Conservation (phyloP, 2,888 invertebrate genomes). For the Torymus tubicola region DNA sequence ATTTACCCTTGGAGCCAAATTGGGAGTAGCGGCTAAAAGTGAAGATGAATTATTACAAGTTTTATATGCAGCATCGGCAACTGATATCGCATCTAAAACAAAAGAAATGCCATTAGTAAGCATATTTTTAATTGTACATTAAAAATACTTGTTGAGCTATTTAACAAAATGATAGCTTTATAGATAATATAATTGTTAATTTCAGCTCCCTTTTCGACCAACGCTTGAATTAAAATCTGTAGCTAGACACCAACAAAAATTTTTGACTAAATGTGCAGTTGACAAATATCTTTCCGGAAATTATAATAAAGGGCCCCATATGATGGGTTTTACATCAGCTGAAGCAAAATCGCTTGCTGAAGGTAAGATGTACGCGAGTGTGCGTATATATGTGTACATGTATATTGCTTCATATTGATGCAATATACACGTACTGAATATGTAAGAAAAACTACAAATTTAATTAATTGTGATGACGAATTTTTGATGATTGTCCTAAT, state of each 20-base stretch:
- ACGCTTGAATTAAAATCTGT: too few relatives aligned
- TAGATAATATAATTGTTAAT: too few relatives aligned
- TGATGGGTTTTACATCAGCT: conserved; percentile 76
- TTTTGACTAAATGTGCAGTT: conserved; percentile 76
- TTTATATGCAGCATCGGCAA: conserved; percentile 52
- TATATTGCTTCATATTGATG: too few relatives aligned
- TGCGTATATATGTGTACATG: too few relatives aligned
- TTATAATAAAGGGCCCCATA: conserved; percentile 77
- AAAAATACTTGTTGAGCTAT: too few relatives aligned
- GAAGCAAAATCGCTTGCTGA: conserved; percentile 39
- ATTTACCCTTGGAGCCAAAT: not conserved
- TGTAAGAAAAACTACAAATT: too few relatives aligned
- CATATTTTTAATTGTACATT: not conserved
- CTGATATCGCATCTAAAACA: conserved; percentile 49
- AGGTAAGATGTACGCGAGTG: too few relatives aligned
- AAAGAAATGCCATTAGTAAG: not conserved
- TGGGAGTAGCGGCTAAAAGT: conserved; percentile 23
- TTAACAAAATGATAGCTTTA: too few relatives aligned
- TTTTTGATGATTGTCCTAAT: too few relatives aligned
- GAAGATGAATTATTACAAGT: conserved; percentile 56
- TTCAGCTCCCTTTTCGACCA: too few relatives aligned
- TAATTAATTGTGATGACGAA: too few relatives aligned
- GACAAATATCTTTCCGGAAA: conserved; percentile 75
- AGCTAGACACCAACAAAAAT: conserved; percentile 66
- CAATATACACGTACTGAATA: too few relatives aligned